Evolutionary conservation across 2,113 vertebrate species (phyloP).

Genomic region (Zosterops pallidus): DNA sequence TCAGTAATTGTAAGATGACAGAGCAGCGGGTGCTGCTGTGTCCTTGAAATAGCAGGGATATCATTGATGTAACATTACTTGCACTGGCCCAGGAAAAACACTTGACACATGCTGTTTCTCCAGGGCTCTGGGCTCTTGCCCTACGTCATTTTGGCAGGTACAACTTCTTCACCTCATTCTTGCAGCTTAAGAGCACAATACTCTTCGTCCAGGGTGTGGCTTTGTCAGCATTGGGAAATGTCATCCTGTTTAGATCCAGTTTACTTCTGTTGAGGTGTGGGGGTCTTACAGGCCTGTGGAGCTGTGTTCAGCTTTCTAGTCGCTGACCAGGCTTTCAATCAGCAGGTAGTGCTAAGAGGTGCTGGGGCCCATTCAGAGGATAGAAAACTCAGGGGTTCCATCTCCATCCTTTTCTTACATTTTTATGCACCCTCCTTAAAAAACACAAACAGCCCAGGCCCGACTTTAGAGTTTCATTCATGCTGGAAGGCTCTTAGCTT

Average conservation of each 20-base stretch:
- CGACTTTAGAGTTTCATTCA: background rate
- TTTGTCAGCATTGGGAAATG: background rate
- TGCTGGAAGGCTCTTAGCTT: background rate
- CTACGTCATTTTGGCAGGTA: background rate
- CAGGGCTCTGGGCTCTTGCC: background rate
- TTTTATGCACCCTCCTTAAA: background rate
- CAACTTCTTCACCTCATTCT: background rate
- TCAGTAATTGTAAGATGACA: conserved; percentile 2
- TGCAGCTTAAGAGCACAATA: rapidly evolving
- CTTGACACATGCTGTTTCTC: background rate
- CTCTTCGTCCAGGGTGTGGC: background rate
- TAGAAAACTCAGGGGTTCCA: background rate
- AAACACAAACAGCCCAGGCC: background rate
- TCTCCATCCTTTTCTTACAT: background rate
- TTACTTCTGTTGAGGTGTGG: background rate
- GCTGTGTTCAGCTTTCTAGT: background rate
- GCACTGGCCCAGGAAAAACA: background rate
- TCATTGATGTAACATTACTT: background rate
- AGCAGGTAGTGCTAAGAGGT: rapidly evolving
- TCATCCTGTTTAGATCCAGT: background rate
- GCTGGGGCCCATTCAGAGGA: background rate
- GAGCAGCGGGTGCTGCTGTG: background rate
- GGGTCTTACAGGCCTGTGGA: background rate
- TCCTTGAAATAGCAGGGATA: background rate
- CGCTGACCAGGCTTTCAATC: background rate